phyloP scores from a whole-genome alignment of 2,797 vertebrate genomes.

The Sebastes trivittatus region DNA sequence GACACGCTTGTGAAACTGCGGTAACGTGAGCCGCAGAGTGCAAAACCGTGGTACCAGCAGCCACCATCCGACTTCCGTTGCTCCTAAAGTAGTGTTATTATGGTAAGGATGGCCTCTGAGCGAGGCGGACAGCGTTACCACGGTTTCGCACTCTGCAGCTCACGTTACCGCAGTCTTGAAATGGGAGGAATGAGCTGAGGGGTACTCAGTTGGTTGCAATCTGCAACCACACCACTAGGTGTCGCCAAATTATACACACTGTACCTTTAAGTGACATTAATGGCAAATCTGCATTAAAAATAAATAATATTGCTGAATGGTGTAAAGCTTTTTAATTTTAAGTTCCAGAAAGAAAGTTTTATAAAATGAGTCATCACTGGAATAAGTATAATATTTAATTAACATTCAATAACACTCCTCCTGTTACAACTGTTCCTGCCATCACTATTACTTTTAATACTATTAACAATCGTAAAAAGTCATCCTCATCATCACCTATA shows the following conservation, averaged over 20 bases:
- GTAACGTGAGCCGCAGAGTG: no score
- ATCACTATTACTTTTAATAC: background rate
- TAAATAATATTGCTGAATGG: background rate
- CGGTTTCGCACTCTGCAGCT: no score
- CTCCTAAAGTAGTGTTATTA: no score
- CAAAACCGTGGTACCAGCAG: no score
- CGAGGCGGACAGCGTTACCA: no score
- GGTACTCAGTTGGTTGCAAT: no score
- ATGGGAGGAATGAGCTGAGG: accelerated
- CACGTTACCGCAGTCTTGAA: no score
- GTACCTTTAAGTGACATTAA: background rate
- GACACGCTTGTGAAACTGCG: no score
- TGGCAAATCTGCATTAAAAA: background rate
- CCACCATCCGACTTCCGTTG: no score
- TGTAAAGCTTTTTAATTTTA: background rate
- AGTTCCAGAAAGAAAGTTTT: background rate
- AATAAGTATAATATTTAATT: background rate
- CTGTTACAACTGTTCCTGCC: background rate
- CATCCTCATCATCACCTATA: background rate
- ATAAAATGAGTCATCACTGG: background rate
- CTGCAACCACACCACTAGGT: no score
- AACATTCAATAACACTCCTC: background rate
- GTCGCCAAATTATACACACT: no score
- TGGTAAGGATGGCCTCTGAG: no score
- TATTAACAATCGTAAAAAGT: background rate